Base-by-base conservation (phyloP, 2,888 invertebrate species). In the Odontothrips loti region DNA sequence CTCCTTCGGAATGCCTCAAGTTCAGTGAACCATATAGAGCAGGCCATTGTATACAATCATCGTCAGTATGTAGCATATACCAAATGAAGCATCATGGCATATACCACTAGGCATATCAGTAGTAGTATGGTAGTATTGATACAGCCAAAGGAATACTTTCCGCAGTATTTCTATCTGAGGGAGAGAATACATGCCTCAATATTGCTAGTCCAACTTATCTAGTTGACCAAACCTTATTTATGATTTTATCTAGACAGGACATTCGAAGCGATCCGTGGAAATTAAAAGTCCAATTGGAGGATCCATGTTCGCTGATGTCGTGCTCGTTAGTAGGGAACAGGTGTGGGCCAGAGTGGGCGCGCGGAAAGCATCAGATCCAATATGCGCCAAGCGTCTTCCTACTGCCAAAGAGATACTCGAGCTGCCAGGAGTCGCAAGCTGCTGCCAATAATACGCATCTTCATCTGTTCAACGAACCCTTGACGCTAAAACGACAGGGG, bases 401-500 rank as follows among this genome's bases (percentile, higher is more conserved):
- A 4, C 12, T 75, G 68, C 68, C 27, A 75, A 75, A 75, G 68
- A 27, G 68, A 27, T 10, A 75, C 68, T 8, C 27, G 68, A 27
- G 68, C 68, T 75, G 68, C 68, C 68, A 75, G 58, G 17, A 23
- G 68, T 23, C 68, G 68, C 27, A 75, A 1, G 27, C 27, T 12
- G 23, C 27, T 75, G 68, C 68, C 68, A 75, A 75, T 75, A 75
- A 4, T 12, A 27, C 68, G n/a, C 27, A 27, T 75, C 68, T 23
- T 75, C 27, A 75, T 75, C 68, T 75, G 68, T 75, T 75, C 27
- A 75, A 75, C 68, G 68, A 75, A 75, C 68, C 68, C 68, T 75
- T 75, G 68, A 27, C 68, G n/a, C 68, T 58, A 58, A 23, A 20
- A 6, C 23, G 68, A 27, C 68, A 27, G 27, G 27, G 68, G 23